A percentile compares a stretch with the other conserved stretches of the same genome.
Evolutionary conservation across 1,140 invertebrate genomes (phyloP).

Genomic region (Nixonia krombeini): DNA sequence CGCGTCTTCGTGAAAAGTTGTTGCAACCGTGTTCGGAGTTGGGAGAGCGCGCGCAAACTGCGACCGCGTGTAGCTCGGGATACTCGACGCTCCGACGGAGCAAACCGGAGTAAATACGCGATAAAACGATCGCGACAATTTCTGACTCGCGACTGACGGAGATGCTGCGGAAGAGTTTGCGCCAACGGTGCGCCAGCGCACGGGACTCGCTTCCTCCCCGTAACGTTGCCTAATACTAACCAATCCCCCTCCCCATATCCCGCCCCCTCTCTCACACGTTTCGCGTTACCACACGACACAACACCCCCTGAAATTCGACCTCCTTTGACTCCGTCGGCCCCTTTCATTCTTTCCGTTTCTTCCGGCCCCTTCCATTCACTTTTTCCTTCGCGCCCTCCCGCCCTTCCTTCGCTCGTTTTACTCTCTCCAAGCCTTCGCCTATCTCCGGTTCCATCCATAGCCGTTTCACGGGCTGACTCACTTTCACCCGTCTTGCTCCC

Average conservation of each 20-base stretch:
- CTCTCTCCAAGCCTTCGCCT: constrained; percentile 18
- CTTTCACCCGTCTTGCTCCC: constrained; percentile 15
- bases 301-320: constrained; percentile 34
- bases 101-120: constrained; percentile 21
- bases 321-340: constrained; percentile 21
- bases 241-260: constrained; percentile 39
- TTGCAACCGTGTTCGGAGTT: constrained; percentile 13
- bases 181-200: constrained; percentile 64
- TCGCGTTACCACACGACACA: background rate
- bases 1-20: constrained; percentile 8
- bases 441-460: constrained; percentile 23
- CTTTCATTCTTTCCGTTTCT: constrained; percentile 17
- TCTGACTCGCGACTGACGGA: constrained; percentile 67
- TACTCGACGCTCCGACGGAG: background rate
- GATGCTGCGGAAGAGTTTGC: constrained; percentile 69
- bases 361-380: constrained; percentile 8
- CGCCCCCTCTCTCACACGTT: constrained; percentile 23
- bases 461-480: constrained; percentile 29
- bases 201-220: constrained; percentile 47
- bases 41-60: background rate
- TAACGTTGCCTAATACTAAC: constrained; percentile 24
- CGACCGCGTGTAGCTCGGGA: constrained; percentile 27
- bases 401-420: constrained; percentile 7
- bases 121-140: constrained; percentile 61
- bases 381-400: constrained; percentile 10